Evolutionary conservation across 2,888 invertebrate species (phyloP).

Genomic region (Byasa hedistus): DNA sequence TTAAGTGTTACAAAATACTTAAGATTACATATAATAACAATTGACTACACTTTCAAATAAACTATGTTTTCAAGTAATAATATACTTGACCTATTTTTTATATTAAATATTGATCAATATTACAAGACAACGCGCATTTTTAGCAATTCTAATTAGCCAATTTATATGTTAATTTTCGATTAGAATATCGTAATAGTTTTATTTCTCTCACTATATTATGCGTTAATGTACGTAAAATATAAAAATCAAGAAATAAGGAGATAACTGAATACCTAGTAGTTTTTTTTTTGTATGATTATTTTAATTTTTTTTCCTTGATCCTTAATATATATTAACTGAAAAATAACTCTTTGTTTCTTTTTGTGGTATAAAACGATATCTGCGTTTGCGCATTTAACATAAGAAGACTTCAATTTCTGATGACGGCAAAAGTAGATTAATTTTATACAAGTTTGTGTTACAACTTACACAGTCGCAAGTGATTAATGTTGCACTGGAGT

Average conservation of each 20-base stretch:
- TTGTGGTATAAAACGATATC: no score
- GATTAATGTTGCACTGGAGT: background rate
- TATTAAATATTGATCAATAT: background rate
- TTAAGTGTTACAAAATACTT: slow-evolving; percentile 26
- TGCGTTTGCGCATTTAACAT: background rate
- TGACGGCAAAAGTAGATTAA: background rate
- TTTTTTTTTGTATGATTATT: no score
- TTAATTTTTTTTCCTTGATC: no score
- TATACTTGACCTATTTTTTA: slow-evolving; percentile 8
- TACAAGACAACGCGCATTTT: background rate
- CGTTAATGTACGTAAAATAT: no score
- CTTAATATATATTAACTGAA: no score
- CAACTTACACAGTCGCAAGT: background rate
- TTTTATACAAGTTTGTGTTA: background rate
- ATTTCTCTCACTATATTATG: no score
- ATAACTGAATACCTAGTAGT: no score
- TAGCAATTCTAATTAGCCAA: background rate
- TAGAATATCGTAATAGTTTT: no score
- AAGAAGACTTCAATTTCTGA: background rate
- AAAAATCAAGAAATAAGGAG: no score
- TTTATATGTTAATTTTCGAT: background rate
- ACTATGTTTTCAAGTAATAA: slow-evolving; percentile 1
- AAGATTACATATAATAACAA: slow-evolving; percentile 12
- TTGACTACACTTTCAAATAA: background rate
- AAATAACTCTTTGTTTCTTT: no score